phyloP scores from a whole-genome alignment of 2,888 invertebrate genomes.

The Leptopilina syphax region DNA sequence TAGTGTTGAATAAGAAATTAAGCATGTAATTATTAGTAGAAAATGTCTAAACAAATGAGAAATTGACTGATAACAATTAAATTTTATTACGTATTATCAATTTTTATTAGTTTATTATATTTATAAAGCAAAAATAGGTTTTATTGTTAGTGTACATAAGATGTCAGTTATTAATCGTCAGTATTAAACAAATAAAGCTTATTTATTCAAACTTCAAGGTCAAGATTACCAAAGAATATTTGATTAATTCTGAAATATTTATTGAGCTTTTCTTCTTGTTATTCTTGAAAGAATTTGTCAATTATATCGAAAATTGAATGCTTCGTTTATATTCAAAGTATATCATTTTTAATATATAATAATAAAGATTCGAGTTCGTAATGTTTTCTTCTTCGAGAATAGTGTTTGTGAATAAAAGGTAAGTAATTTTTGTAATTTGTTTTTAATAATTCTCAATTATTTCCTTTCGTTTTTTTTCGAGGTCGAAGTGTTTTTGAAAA shows the following conservation, averaged over 20 bases:
- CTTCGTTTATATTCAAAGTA: too few relatives aligned
- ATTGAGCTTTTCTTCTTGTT: neutral
- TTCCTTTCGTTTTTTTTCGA: too few relatives aligned
- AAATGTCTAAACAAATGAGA: too few relatives aligned
- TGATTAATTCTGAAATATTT: neutral
- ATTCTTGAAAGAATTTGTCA: neutral
- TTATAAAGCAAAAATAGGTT: too few relatives aligned
- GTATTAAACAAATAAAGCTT: neutral
- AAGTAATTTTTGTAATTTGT: neutral
- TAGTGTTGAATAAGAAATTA: too few relatives aligned
- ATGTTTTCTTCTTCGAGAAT: constrained; percentile 7
- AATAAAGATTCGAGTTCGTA: neutral
- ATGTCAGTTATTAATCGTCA: neutral
- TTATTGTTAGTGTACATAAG: neutral
- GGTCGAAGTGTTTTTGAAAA: too few relatives aligned
- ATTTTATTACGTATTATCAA: too few relatives aligned
- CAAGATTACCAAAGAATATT: neutral
- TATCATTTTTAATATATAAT: neutral
- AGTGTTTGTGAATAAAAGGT: neutral
- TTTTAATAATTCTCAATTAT: neutral
- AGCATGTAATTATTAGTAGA: too few relatives aligned
- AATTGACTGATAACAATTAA: too few relatives aligned
- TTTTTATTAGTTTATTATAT: too few relatives aligned
- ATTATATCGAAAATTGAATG: neutral
- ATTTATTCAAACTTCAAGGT: neutral